A percentile compares a stretch with the other conserved stretches of the same genome.
Conservation (phyloP, 2,888 invertebrate genomes). For the Drosophila fulvimacula region DNA sequence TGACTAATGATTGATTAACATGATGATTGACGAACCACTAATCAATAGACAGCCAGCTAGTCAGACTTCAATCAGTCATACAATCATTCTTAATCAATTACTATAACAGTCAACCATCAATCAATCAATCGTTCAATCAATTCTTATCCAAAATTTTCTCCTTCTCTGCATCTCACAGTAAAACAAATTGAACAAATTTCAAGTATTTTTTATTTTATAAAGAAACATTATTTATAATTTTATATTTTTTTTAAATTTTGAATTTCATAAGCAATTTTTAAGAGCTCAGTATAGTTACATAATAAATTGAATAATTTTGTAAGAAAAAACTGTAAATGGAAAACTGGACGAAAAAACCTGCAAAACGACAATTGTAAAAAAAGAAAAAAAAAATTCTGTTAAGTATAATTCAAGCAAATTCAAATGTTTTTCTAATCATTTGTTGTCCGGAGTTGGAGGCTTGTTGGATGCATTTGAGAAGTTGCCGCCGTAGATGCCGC, state of each 20-base stretch:
- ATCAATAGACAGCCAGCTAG: background rate
- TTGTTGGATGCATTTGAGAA: constrained; percentile 9
- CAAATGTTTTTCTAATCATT: constrained; percentile 8
- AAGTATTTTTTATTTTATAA: background rate
- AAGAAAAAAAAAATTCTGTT: background rate
- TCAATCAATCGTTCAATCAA: background rate
- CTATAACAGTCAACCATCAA: background rate
- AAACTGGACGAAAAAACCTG: background rate
- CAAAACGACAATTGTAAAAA: background rate
- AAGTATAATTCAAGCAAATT: background rate
- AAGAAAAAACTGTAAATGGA: background rate
- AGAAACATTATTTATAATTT: background rate
- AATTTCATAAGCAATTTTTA: background rate
- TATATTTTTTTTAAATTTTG: background rate
- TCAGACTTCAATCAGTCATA: background rate
- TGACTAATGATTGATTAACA: background rate
- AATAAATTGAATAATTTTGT: background rate
- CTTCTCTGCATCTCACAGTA: too few relatives aligned
- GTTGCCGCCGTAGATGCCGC: constrained; percentile 55
- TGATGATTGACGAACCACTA: background rate
- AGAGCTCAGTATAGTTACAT: background rate
- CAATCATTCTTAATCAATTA: background rate
- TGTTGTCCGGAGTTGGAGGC: constrained; percentile 23
- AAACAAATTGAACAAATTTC: background rate
- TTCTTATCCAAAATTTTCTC: too few relatives aligned